Percentiles rank a stretch among this genome's conserved stretches.
These are phyloP conservation scores for Carlito syrichta DNA, from an alignment of 2,113 vertebrate genomes.

Conservation along the genomic window DNA sequence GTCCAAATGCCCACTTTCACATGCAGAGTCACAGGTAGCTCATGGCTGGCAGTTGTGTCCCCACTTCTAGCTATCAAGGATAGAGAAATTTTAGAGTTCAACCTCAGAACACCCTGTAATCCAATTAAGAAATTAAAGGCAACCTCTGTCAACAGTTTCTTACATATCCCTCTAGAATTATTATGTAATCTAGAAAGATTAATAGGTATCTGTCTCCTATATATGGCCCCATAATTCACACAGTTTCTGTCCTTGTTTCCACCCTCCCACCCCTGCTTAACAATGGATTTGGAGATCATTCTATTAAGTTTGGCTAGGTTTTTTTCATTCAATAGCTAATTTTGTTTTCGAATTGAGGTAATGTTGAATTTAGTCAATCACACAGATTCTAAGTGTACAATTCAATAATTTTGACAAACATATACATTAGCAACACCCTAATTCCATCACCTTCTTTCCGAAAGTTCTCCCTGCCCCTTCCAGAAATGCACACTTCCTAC, in stretches of 20 bases:
- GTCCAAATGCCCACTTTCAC: neutral
- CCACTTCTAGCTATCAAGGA: neutral
- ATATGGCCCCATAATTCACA: neutral
- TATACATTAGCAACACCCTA: neutral
- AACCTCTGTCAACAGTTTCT: neutral
- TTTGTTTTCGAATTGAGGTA: neutral
- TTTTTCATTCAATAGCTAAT: neutral
- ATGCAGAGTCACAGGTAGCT: neutral
- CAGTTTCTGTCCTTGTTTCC: neutral
- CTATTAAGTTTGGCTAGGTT: neutral
- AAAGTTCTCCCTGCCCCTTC: neutral
- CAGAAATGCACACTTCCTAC: neutral
- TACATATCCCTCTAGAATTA: neutral
- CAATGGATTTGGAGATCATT: neutral
- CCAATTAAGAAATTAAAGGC: neutral
- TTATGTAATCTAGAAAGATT: neutral
- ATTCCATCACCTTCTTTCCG: neutral
- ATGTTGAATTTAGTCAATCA: neutral
- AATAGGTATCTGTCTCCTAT: neutral
- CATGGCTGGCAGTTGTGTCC: fast-evolving
- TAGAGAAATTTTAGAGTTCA: neutral
- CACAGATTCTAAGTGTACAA: neutral
- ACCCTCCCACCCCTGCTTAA: neutral
- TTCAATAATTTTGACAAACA: neutral
- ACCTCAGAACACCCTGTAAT: neutral